phyloP scores from a whole-genome alignment of 2,113 vertebrate species.

The Eidolon helvum region DNA sequence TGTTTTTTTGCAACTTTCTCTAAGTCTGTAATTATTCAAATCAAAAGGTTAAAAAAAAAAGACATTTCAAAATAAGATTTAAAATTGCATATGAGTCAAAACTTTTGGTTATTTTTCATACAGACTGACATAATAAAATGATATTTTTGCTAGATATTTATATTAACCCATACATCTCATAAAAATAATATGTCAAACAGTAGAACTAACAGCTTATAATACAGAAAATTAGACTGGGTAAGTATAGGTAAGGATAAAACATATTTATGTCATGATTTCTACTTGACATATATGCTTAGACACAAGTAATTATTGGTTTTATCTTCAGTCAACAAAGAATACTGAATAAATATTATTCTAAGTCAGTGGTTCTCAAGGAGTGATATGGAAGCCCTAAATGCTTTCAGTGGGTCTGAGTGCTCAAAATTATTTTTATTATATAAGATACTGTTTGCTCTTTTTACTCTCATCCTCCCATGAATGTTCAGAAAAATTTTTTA shows the following conservation, averaged over 20 bases:
- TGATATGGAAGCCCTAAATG: not conserved
- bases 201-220: conserved; percentile 10
- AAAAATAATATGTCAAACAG: conserved; percentile 1
- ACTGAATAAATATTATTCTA: not conserved
- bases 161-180: not conserved
- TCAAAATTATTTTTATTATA: conserved; percentile 23
- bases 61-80: not conserved
- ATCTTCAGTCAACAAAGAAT: not conserved
- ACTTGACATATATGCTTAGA: not conserved
- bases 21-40: not conserved
- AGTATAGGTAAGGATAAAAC: not conserved
- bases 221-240: not conserved
- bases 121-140: not conserved
- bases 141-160: not conserved
- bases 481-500: not conserved
- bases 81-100: not conserved
- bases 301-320: not conserved
- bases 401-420: not conserved
- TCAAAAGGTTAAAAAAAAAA: not conserved
- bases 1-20: not conserved
- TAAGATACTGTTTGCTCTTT: not conserved
- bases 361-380: not conserved
- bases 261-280: not conserved
- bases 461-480: not conserved
- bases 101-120: not conserved